These are phyloP conservation scores for Troglohyphantes excavatus DNA, from an alignment of 2,888 invertebrate species.

Conservation along the genomic window DNA sequence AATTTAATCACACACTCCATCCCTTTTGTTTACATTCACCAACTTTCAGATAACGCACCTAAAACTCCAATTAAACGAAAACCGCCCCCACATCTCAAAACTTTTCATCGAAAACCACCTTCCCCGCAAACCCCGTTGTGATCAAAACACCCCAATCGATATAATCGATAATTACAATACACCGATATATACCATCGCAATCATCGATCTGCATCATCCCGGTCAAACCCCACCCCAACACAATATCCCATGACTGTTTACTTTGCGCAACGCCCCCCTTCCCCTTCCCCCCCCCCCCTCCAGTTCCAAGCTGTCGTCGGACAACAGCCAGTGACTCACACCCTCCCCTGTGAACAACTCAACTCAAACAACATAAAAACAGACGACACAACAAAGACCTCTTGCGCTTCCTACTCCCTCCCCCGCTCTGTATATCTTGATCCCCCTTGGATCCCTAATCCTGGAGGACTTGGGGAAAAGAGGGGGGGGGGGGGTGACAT, in stretches of 20 bases:
- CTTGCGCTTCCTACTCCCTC: background rate
- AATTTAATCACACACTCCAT: no score
- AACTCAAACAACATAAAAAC: constrained; percentile 14
- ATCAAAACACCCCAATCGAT: constrained; percentile 17
- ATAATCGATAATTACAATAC: constrained; percentile 60
- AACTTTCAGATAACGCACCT: no score
- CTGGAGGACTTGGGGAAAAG: background rate
- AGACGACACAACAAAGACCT: background rate
- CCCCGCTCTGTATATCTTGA: background rate
- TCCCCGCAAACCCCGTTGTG: background rate
- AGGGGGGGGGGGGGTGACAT: no score
- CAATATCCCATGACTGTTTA: constrained; percentile 50
- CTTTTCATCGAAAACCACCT: background rate
- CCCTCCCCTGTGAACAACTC: background rate
- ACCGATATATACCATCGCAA: constrained; percentile 18
- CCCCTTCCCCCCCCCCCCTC: background rate
- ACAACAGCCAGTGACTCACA: constrained; percentile 20
- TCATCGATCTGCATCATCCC: constrained; percentile 54
- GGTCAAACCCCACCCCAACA: background rate
- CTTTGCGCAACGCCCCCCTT: constrained; percentile 37
- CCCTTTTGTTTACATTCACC: no score
- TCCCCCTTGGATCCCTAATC: constrained; percentile 19
- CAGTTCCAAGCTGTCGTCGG: constrained; percentile 10
- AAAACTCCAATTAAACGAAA: no score
- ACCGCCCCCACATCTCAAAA: no score